phyloP scores from a whole-genome alignment of 1,140 invertebrate species.

The Meloidogyne chitwoodi region DNA sequence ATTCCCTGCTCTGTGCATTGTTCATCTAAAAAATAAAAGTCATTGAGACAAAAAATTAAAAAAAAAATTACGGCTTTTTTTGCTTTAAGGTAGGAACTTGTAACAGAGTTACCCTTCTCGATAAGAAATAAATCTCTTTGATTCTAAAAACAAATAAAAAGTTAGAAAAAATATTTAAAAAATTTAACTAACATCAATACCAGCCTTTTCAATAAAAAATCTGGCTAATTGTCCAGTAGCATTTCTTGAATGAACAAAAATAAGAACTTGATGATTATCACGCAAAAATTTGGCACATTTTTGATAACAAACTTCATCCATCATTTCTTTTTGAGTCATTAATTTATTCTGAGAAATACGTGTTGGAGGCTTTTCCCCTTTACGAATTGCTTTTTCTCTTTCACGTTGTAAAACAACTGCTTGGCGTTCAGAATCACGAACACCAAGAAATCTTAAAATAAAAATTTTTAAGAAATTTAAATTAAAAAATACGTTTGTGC shows the following conservation, averaged over 20 bases:
- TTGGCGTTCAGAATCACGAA: constrained; percentile 68
- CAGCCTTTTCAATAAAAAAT: constrained; percentile 72
- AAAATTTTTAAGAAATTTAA: neutral
- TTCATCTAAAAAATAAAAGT: constrained; percentile 60
- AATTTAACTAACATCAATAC: constrained; percentile 46
- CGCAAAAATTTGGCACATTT: constrained; percentile 37
- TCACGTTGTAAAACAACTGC: neutral
- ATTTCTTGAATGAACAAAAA: constrained; percentile 96
- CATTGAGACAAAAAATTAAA: neutral
- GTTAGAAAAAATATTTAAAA: constrained; percentile 9
- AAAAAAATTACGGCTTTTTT: constrained; percentile 59
- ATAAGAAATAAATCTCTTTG: constrained; percentile 63
- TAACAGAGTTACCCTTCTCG: constrained; percentile 66
- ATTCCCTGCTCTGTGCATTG: constrained; percentile 61
- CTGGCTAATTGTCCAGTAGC: constrained; percentile 83
- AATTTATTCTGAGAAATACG: constrained; percentile 64
- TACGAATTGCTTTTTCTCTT: constrained; percentile 5
- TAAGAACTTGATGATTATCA: constrained; percentile 74
- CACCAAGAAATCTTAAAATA: constrained; percentile 75
- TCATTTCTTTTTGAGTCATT: constrained; percentile 67
- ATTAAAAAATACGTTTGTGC: constrained; percentile 66
- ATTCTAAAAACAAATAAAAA: constrained; percentile 18
- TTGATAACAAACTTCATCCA: constrained; percentile 72
- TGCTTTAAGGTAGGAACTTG: constrained; percentile 28
- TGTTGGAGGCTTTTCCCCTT: constrained; percentile 66